Conservation (phyloP, 2,888 invertebrate species). For the Himalopsyche tibetana region DNA sequence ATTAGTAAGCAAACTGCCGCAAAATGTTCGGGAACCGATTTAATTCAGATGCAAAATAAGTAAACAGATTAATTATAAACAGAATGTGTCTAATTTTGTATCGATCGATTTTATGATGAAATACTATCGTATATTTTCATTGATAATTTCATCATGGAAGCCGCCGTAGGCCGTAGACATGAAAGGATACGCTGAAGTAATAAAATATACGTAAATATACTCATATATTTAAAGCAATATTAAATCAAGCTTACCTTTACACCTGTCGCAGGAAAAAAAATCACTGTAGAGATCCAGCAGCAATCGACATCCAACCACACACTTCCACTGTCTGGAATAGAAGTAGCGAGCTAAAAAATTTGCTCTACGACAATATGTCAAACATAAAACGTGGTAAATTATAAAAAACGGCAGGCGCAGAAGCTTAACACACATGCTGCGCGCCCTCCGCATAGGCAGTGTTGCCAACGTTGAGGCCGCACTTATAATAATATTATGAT, state of each 20-base stretch:
- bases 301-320: background rate
- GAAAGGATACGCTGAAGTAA: background rate
- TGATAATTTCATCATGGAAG: constrained; percentile 12
- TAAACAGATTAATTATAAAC: background rate
- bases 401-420: background rate
- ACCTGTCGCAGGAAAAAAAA: background rate
- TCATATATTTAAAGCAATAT: background rate
- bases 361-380: background rate
- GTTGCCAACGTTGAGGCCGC: background rate
- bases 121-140: background rate
- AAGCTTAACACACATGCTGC: background rate
- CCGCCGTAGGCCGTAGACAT: background rate
- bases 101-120: background rate
- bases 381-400: constrained; percentile 11
- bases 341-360: background rate
- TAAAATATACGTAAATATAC: background rate
- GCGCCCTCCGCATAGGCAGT: constrained; percentile 1
- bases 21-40: background rate
- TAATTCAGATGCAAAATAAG: background rate
- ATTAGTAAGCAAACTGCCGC: background rate
- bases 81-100: background rate
- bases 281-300: background rate
- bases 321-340: background rate
- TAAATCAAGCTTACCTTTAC: background rate
- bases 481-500: background rate